phyloP scores from a whole-genome alignment of 2,797 vertebrate genomes.

The Periparus ater region DNA sequence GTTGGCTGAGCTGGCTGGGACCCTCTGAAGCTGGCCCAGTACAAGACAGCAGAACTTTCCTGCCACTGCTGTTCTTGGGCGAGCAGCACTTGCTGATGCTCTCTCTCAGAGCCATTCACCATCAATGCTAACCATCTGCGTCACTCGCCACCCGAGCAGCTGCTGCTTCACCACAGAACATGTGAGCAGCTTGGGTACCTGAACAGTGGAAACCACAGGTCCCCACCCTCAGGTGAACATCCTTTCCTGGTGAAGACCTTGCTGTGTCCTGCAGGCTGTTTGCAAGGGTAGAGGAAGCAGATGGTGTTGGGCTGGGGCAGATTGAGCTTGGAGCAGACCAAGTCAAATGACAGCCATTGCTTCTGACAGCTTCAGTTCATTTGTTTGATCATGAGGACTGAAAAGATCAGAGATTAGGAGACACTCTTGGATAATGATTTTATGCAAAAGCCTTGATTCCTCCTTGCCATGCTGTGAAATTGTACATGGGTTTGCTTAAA shows the following conservation, averaged over 20 bases:
- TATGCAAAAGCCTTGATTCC: background rate
- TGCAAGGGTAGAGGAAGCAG: background rate
- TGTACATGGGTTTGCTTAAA: background rate
- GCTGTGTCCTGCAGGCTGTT: background rate
- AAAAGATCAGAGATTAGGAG: background rate
- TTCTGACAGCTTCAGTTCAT: background rate
- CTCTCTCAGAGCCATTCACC: background rate
- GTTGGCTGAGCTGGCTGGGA: background rate
- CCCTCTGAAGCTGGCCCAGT: background rate
- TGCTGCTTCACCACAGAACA: background rate
- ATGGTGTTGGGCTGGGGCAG: background rate
- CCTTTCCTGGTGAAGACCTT: background rate
- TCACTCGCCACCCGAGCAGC: background rate
- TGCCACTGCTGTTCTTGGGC: background rate
- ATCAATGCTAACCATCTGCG: background rate
- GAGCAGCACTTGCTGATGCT: background rate
- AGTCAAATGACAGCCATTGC: background rate
- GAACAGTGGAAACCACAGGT: background rate
- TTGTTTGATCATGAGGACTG: background rate
- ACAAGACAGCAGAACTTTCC: background rate
- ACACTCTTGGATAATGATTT: background rate
- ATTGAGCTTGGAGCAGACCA: background rate
- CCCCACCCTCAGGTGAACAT: background rate
- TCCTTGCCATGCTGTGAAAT: background rate
- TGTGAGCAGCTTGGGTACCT: background rate